These are phyloP conservation scores for Neoaliturus tenellus DNA, from an alignment of 2,888 invertebrate species.

Conservation along the genomic window DNA sequence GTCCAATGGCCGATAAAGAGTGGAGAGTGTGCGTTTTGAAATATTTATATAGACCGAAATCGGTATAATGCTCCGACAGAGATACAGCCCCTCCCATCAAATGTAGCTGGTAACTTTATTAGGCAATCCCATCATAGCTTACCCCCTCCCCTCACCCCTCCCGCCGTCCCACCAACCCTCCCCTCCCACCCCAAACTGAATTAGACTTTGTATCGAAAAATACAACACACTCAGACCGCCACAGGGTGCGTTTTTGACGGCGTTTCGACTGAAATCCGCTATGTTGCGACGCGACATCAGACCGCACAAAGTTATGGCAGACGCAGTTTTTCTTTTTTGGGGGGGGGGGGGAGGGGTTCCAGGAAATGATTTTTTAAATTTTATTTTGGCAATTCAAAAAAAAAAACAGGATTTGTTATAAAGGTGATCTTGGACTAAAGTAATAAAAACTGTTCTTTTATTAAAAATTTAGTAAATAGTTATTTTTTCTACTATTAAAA, in stretches of 20 bases:
- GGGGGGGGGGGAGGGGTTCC: too few species aligned
- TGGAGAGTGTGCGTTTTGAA: not conserved
- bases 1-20: not conserved
- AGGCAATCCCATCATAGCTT: constrained; percentile 70
- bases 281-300: not conserved
- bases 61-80: constrained; percentile 4
- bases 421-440: too few species aligned
- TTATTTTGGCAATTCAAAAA: too few species aligned
- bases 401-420: too few species aligned
- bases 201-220: constrained; percentile 43
- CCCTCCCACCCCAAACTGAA: not conserved
- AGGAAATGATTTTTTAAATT: too few species aligned
- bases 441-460: too few species aligned
- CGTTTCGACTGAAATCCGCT: not conserved
- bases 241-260: constrained; percentile 1
- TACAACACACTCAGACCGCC: constrained; percentile 36
- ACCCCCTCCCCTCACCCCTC: not conserved
- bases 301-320: not conserved
- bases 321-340: not conserved
- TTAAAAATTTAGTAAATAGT: too few species aligned
- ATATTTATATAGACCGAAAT: constrained; percentile 28
- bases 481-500: too few species aligned
- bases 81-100: constrained; percentile 79
- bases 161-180: not conserved
- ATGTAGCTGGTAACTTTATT: constrained; percentile 87